Conservation (phyloP, 2,113 vertebrate genomes). For the Oncorhynchus keta region DNA sequence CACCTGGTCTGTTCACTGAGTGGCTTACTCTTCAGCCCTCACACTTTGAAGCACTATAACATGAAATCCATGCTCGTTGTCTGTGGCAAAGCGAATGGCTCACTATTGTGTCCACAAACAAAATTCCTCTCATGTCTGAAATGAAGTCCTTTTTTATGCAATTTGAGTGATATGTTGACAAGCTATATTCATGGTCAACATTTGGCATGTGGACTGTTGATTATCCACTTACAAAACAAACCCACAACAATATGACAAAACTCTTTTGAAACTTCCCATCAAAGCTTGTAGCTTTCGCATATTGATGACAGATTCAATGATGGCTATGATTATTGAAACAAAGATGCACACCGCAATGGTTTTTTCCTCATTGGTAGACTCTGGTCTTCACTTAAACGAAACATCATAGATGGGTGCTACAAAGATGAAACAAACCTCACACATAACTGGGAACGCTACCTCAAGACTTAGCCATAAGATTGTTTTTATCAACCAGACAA, state of each 20-base stretch:
- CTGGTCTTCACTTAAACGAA: conserved; percentile 38
- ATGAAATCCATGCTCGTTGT: not conserved
- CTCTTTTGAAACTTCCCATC: not conserved
- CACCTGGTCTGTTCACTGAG: not conserved
- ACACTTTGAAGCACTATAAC: too few relatives aligned
- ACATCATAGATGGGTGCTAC: conserved; percentile 35
- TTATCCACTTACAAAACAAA: not conserved
- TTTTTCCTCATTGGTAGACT: conserved; percentile 32
- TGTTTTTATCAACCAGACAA: conserved; percentile 58
- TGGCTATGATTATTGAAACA: conserved; percentile 1
- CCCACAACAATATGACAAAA: not conserved
- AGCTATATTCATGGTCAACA: not conserved
- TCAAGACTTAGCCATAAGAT: conserved; percentile 77
- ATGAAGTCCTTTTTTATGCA: not conserved
- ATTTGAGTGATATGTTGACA: not conserved
- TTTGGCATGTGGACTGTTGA: not conserved
- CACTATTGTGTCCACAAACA: not conserved
- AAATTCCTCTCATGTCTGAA: not conserved
- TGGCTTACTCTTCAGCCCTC: too few relatives aligned
- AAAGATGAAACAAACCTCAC: conserved; percentile 67
- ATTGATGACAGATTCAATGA: conserved; percentile 6
- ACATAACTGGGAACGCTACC: conserved; percentile 81
- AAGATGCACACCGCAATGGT: conserved; percentile 3
- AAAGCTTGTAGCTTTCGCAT: not conserved
- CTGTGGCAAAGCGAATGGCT: not conserved